Evolutionary conservation across 2,888 invertebrate species (phyloP), one percentile per base, ranked within the genome.

Genomic region (Chalcosyrphus nemorum): DNA sequence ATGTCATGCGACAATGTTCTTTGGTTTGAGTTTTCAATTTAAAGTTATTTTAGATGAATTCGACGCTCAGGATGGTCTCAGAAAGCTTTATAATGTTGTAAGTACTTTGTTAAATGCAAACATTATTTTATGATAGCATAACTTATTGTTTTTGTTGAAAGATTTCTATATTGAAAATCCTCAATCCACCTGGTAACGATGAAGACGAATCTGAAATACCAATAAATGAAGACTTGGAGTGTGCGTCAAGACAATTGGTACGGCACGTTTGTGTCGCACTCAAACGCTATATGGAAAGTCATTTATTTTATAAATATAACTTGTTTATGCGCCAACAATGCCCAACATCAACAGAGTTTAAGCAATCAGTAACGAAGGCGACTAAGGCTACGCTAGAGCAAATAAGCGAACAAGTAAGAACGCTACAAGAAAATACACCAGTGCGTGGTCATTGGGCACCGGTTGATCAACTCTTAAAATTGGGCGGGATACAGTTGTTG

Each of bases 1-100:
- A 80, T 98, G 98, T 89, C 98, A 99, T 92, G 98, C 98, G 1
- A 97, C 98, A 24, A 98, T 99, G 98, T 99, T 99, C 92, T 98
- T 99, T 91, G 97, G 97, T 0, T 94, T 98, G 57, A 96, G 97
- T 5, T 98, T 99, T 91, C 96, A 97, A 87, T 99, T 98, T 91
- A 94, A 96, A 87, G 95, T 97, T 0, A 97, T 99, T 88, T 92
- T 99, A 6, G 97, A 98, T 87, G 95, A 98, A 90, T 99, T 99
- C 89, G 99, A 99, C 91, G 93, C 93, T 38, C 94, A 94, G 92
- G 99, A 99, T 91, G 99, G 99, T 0, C 93, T 99, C 3, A 93
- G 99, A 11, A 97, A 97, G 90, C 92, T 99, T 1, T 97, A 97
- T 92, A 99, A 99, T 93, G 97, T 98, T 70, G 91, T 92, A 87